phyloP scores from a whole-genome alignment of 2,888 invertebrate species.

The Andrena trimmerana region DNA sequence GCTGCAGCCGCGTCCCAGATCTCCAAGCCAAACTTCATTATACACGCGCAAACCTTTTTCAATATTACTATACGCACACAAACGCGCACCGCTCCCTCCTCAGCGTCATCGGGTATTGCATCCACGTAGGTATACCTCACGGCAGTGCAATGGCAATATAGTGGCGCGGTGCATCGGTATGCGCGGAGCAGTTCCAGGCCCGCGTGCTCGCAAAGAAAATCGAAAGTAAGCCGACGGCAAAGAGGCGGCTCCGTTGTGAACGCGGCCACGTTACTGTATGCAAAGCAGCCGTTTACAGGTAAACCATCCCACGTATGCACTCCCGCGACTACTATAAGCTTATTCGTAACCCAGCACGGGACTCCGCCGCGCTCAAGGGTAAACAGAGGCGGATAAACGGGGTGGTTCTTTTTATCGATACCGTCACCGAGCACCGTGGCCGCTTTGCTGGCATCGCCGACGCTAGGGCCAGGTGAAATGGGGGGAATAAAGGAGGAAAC shows the following conservation, averaged over 20 bases:
- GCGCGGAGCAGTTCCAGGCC: slow-evolving; percentile 51
- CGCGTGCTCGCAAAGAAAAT: slow-evolving; percentile 76
- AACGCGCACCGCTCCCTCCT: neutral
- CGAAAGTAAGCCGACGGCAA: slow-evolving; percentile 80
- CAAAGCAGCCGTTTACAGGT: slow-evolving; percentile 74
- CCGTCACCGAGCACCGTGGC: slow-evolving; percentile 25
- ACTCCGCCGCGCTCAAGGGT: slow-evolving; percentile 44
- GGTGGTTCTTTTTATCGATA: slow-evolving; percentile 62
- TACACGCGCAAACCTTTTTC: neutral
- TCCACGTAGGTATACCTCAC: slow-evolving; percentile 47
- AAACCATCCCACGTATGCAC: slow-evolving; percentile 60
- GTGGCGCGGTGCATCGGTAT: slow-evolving; percentile 64
- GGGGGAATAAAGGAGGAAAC: slow-evolving; percentile 31
- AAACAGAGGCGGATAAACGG: slow-evolving; percentile 54
- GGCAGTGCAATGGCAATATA: slow-evolving; percentile 40
- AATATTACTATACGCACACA: neutral
- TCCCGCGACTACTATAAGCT: slow-evolving; percentile 40
- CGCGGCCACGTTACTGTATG: slow-evolving; percentile 73
- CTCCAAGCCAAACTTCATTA: neutral
- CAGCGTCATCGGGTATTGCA: slow-evolving; percentile 48
- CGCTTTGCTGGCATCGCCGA: slow-evolving; percentile 40
- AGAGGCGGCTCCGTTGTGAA: slow-evolving; percentile 68
- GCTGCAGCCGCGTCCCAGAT: neutral
- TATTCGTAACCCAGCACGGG: slow-evolving; percentile 41
- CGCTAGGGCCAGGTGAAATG: neutral